Percentiles rank a stretch among this genome's conserved stretches.
Conservation (phyloP, 2,113 vertebrate species). For the Urocynchramus pylzowi region DNA sequence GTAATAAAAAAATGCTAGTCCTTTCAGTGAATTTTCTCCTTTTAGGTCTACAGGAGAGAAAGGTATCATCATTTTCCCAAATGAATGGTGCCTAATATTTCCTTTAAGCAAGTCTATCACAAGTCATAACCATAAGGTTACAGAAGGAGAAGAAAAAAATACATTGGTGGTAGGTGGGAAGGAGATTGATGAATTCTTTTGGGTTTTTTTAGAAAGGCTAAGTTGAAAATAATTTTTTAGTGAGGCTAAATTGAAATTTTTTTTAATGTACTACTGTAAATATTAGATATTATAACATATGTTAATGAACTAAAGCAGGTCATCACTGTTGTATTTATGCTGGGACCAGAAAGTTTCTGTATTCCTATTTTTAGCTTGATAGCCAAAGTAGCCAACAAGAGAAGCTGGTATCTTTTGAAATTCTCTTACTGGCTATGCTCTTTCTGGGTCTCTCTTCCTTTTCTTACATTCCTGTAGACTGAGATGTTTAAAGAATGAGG, state of each 20-base stretch:
- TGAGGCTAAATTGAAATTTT: accelerated
- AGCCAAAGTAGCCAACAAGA: not conserved
- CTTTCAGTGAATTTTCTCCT: not conserved
- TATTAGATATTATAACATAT: not conserved
- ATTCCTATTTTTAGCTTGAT: not conserved
- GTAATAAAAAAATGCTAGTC: not conserved
- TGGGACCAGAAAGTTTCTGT: not conserved
- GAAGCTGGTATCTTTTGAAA: not conserved
- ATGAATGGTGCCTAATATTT: not conserved
- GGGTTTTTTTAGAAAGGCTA: accelerated
- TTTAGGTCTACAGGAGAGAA: not conserved
- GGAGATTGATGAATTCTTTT: not conserved
- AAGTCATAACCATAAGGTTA: not conserved
- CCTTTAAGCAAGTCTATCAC: not conserved
- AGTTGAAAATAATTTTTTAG: not conserved
- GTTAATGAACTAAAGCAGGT: not conserved
- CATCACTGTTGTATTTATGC: not conserved
- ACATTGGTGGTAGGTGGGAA: not conserved
- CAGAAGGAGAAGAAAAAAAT: not conserved
- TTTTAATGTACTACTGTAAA: not conserved
- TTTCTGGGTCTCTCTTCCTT: not conserved
- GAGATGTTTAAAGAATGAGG: not conserved
- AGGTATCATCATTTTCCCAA: not conserved
- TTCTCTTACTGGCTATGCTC: not conserved
- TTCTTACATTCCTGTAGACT: not conserved